Evolutionary conservation across 92 coral and sea anemone genomes (phyloP).

Genomic region (Plumapathes pennacea): DNA sequence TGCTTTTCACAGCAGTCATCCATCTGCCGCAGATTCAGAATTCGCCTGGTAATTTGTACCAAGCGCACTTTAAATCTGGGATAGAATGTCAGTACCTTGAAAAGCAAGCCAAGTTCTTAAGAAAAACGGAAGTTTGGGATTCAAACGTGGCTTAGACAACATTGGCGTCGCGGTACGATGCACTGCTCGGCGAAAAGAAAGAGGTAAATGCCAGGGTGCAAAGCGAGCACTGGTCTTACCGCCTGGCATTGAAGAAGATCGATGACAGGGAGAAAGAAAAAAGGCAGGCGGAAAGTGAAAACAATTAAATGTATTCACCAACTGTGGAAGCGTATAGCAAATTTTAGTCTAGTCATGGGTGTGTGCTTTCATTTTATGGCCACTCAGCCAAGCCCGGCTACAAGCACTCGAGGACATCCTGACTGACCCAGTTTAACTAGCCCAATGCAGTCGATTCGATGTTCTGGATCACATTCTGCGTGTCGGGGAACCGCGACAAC

Average conservation of each 20-base stretch:
- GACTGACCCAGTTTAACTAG: too few relatives aligned
- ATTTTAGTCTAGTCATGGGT: too few relatives aligned
- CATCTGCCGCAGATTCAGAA: conserved; percentile 7
- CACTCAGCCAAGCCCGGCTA: too few relatives aligned
- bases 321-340: too few relatives aligned
- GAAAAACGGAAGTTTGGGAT: conserved; percentile 25
- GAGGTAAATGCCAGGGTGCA: conserved; percentile 10
- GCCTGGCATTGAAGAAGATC: conserved; percentile 1
- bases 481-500: too few relatives aligned
- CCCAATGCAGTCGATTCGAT: too few relatives aligned
- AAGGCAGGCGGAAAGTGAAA: not conserved
- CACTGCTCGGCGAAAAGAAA: conserved; percentile 11
- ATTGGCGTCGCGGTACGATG: conserved; percentile 5
- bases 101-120: conserved; percentile 4
- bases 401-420: too few relatives aligned
- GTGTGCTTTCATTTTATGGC: too few relatives aligned
- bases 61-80: conserved; percentile 15
- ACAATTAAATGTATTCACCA: too few relatives aligned
- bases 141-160: conserved; percentile 7
- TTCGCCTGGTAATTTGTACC: conserved; percentile 8
- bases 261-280: conserved; percentile 5
- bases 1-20: conserved; percentile 14
- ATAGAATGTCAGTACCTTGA: conserved; percentile 31
- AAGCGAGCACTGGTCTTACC: conserved; percentile 22
- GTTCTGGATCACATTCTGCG: too few relatives aligned